Percentiles rank a stretch among this genome's conserved stretches.
Conservation (phyloP, 1,140 invertebrate species). For the Vollenhovia emeryi region DNA sequence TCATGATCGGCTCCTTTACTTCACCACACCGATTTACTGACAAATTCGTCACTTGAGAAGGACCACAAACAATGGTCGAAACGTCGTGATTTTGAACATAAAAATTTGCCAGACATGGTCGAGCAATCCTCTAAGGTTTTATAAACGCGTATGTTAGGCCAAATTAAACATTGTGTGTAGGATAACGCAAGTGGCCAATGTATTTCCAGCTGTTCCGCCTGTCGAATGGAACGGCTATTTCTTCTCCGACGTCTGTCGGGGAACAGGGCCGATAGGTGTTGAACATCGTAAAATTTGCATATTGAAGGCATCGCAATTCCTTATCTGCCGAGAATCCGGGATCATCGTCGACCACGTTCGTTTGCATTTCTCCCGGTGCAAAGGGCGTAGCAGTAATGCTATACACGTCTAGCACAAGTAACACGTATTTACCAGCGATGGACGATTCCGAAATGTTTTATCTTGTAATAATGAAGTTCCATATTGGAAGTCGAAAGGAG, state of each 20-base stretch:
- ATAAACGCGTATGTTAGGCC: not conserved
- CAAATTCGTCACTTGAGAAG: too few species aligned
- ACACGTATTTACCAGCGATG: not conserved
- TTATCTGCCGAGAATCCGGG: constrained; percentile 58
- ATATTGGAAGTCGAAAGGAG: not conserved
- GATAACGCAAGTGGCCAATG: not conserved
- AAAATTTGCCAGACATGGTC: too few species aligned
- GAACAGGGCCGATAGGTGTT: constrained; percentile 17
- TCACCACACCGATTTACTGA: too few species aligned
- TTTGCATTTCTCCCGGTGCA: constrained; percentile 56
- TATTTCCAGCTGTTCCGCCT: not conserved
- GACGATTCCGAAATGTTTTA: not conserved
- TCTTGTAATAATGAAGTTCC: not conserved
- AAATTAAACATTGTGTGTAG: not conserved
- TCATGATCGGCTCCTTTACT: too few species aligned
- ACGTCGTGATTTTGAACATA: too few species aligned
- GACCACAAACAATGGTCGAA: too few species aligned
- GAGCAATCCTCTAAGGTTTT: too few species aligned
- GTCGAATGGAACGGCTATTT: not conserved
- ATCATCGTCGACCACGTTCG: constrained; percentile 44
- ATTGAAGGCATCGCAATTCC: constrained; percentile 59
- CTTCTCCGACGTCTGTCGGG: not conserved
- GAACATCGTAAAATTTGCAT: constrained; percentile 63
- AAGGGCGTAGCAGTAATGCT: constrained; percentile 2
- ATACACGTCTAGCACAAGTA: constrained; percentile 18